Evolutionary conservation across 2,113 vertebrate genomes (phyloP).

Genomic region (Xiphophorus maculatus): DNA sequence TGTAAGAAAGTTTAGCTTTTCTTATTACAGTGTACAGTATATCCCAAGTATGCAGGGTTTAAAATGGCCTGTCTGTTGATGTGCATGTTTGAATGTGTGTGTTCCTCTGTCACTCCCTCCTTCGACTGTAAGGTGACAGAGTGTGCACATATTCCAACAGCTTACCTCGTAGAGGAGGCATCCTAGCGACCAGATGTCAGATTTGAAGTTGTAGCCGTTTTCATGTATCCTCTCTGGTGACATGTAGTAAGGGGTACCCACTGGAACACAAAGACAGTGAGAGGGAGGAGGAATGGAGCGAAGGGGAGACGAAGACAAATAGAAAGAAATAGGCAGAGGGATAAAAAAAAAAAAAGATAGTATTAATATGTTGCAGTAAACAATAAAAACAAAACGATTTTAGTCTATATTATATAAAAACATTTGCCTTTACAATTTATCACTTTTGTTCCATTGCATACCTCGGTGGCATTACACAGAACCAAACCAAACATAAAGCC

Average conservation of each 20-base stretch:
- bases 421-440: constrained; percentile 5
- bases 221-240: constrained; percentile 98
- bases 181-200: constrained; percentile 99
- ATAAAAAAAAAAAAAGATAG: constrained; percentile 31
- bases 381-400: not conserved
- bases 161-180: constrained; percentile 96
- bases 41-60: not conserved
- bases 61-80: constrained; percentile 42
- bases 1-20: not conserved
- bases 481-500: constrained; percentile 18
- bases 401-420: not conserved
- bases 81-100: constrained; percentile 35
- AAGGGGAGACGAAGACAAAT: not conserved
- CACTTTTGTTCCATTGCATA: constrained; percentile 19
- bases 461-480: constrained; percentile 27
- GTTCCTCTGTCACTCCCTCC: constrained; percentile 53
- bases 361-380: constrained; percentile 50
- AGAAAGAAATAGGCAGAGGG: constrained; percentile 4
- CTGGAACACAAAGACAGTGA: constrained; percentile 78
- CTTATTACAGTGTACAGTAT: not conserved
- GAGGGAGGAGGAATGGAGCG: not conserved
- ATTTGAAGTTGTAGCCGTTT: constrained; percentile 99
- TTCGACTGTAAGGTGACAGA: constrained; percentile 56
- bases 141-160: constrained; percentile 52
- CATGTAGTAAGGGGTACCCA: constrained; percentile 99